Evolutionary conservation across 2,888 invertebrate genomes (phyloP).

Genomic region (Dexiosoma caninum): DNA sequence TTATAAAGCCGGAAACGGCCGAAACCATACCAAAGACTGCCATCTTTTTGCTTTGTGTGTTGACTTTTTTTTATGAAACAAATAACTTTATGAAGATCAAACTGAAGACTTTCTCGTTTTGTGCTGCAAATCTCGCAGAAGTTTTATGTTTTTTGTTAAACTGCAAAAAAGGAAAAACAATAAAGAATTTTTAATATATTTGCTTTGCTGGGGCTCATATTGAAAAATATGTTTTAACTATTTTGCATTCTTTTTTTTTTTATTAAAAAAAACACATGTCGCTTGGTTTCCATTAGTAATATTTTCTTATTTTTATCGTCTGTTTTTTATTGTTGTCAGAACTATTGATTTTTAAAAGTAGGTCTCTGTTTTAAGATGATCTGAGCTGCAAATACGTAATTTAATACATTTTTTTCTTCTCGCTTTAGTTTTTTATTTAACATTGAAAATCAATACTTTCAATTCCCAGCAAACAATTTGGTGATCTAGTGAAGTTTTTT

Average conservation of each 20-base stretch:
- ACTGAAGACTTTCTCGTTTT: constrained; percentile 8
- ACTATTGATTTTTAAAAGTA: constrained; percentile 32
- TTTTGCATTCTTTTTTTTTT: constrained; percentile 2
- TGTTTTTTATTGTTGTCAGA: background rate
- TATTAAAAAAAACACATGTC: background rate
- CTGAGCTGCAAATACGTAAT: constrained; percentile 38
- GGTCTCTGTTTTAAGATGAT: constrained; percentile 27
- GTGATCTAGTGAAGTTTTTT: no score
- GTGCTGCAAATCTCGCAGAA: constrained; percentile 35
- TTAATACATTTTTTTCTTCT: constrained; percentile 50
- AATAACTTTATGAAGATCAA: constrained; percentile 29
- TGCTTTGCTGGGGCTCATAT: background rate
- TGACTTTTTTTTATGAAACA: background rate
- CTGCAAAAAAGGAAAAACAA: constrained; percentile 46
- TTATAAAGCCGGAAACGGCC: constrained; percentile 92
- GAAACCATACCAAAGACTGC: constrained; percentile 90
- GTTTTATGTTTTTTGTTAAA: constrained; percentile 13
- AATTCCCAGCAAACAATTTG: constrained; percentile 46
- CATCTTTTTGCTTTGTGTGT: constrained; percentile 79
- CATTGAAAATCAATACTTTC: constrained; percentile 11
- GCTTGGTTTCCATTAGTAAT: background rate
- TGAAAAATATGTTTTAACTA: background rate
- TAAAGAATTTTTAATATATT: background rate
- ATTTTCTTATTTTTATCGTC: background rate
- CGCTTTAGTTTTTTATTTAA: constrained; percentile 6